Evolutionary conservation across 2,797 vertebrate genomes (phyloP).

Genomic region (Sebastes trivittatus): DNA sequence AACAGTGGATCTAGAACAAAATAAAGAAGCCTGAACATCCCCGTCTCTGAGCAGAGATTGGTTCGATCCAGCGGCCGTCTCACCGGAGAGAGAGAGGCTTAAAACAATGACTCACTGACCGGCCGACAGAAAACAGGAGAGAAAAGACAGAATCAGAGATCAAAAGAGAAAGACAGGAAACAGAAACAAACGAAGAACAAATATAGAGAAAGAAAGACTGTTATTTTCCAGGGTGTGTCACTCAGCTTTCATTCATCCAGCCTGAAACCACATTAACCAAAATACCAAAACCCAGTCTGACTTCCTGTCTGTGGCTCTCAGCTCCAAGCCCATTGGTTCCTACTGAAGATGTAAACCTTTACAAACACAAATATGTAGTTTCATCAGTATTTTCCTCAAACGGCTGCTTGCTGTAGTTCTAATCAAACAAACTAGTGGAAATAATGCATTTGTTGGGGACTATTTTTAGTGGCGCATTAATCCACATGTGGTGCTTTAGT

Average conservation of each 20-base stretch:
- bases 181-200: not conserved
- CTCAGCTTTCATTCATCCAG: constrained; percentile 11
- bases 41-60: not conserved
- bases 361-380: not conserved
- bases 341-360: not conserved
- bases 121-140: not conserved
- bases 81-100: not conserved
- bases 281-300: not conserved
- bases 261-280: constrained; percentile 40
- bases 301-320: not conserved
- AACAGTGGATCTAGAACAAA: not conserved
- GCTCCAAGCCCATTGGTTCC: not conserved
- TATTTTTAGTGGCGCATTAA: not conserved
- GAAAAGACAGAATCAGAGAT: not conserved
- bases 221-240: constrained; percentile 58
- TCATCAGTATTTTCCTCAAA: too few relatives aligned
- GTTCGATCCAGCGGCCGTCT: not conserved
- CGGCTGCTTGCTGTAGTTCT: not conserved
- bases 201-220: not conserved
- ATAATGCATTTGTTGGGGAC: not conserved
- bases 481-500: not conserved
- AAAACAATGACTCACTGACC: not conserved
- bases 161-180: not conserved
- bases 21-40: not conserved
- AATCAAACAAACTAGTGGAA: not conserved